A percentile compares a stretch with the other conserved stretches of the same genome.
Evolutionary conservation across 2,797 vertebrate genomes (phyloP).

Genomic region (Neosilurus hyrtlii): DNA sequence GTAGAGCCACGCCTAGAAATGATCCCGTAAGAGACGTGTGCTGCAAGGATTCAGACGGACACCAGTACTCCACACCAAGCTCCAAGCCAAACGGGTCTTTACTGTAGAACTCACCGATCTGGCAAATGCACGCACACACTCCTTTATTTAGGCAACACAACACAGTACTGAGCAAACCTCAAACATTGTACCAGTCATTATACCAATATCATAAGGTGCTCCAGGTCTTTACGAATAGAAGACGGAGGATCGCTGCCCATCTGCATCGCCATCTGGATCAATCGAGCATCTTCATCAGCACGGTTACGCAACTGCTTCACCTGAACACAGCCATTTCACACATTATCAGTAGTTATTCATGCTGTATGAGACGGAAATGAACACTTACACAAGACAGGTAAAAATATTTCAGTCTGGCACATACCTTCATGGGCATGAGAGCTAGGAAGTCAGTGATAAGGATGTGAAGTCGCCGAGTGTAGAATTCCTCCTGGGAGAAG

Average conservation of each 20-base stretch:
- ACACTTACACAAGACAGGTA: not conserved
- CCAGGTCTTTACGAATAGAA: slow-evolving; percentile 86
- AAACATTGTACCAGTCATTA: slow-evolving; percentile 42
- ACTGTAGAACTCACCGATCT: slow-evolving; percentile 89
- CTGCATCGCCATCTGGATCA: slow-evolving; percentile 95
- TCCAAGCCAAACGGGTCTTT: slow-evolving; percentile 89
- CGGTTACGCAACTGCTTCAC: slow-evolving; percentile 96
- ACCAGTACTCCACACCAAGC: slow-evolving; percentile 95
- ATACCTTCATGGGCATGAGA: slow-evolving; percentile 98
- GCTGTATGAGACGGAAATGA: too few relatives aligned
- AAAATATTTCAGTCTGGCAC: not conserved
- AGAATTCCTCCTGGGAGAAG: slow-evolving; percentile 92
- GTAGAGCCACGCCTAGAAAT: slow-evolving; percentile 89
- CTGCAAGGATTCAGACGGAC: slow-evolving; percentile 91
- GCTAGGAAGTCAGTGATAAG: slow-evolving; percentile 95
- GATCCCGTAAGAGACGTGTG: slow-evolving; percentile 90
- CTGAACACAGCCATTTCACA: slow-evolving; percentile 63
- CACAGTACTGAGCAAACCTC: not conserved
- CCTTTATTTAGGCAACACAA: not conserved
- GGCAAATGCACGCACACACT: slow-evolving; percentile 2
- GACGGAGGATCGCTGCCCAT: slow-evolving; percentile 92
- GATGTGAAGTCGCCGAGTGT: slow-evolving; percentile 87
- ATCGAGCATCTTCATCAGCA: slow-evolving; percentile 93
- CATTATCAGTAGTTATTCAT: not conserved
- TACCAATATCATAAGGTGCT: slow-evolving; percentile 93